Evolutionary conservation across 2,797 vertebrate genomes (phyloP).

Genomic region (Nasua narica): DNA sequence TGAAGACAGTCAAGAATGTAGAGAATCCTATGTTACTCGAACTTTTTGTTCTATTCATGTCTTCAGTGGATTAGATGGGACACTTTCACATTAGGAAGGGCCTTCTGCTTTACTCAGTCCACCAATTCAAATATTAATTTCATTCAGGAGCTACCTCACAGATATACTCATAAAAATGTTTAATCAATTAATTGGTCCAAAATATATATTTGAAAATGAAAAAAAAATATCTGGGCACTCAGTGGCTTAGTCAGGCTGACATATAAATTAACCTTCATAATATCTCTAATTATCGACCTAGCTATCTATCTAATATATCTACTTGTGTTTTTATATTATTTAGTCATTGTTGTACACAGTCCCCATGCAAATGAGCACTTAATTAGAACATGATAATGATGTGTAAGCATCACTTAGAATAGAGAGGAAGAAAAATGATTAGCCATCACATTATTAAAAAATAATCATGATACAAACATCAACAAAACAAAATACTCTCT

Average conservation of each 20-base stretch:
- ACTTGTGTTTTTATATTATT: not conserved
- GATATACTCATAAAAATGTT: not conserved
- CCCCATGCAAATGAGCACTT: not conserved
- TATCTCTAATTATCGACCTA: not conserved
- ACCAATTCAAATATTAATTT: not conserved
- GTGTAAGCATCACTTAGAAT: not conserved
- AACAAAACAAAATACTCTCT: not conserved
- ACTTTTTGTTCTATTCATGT: not conserved
- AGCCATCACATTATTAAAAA: not conserved
- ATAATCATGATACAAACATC: not conserved
- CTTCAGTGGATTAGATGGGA: not conserved
- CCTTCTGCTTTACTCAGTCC: not conserved
- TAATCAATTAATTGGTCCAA: not conserved
- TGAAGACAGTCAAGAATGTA: not conserved
- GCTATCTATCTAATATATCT: not conserved
- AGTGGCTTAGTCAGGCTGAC: not conserved
- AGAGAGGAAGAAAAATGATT: not conserved
- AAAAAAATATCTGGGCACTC: not conserved
- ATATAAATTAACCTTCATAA: not conserved
- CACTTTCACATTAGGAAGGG: accelerated
- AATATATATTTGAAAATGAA: not conserved
- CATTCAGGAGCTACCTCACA: not conserved
- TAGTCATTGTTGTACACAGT: not conserved
- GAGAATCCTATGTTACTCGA: not conserved
- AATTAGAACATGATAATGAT: not conserved